Base-by-base conservation (phyloP, 2,797 vertebrate genomes). In the Cyclopterus lumpus region DNA sequence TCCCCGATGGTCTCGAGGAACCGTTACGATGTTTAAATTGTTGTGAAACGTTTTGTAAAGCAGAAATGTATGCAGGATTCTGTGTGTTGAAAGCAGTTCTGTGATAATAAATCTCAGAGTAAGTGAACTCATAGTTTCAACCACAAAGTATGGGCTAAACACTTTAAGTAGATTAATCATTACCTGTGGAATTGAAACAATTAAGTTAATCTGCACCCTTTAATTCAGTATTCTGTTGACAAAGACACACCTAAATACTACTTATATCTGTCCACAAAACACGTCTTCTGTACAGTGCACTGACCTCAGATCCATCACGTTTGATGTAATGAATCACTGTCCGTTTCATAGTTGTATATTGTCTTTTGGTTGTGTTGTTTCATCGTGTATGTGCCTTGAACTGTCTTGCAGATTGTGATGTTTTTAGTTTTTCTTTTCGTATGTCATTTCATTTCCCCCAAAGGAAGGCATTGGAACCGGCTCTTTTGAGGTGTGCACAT, bases 301-400 rank as follows among this genome's bases (percentile, higher is more conserved):
- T 78, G 82, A 77, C 75, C 57, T 83, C 79, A 80, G 38, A 55
- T 15, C 62, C 38, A 40, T 53, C 36, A 69, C 32, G 46, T 79
- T 60, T 71, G 60, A 80, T 84, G 62, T 84, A 77, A 86, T 71
- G 66, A 77, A 81, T 79, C 70, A 66, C 62, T 72, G 46, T 48
- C 80, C 8, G 20, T 77, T 42, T 79, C 40, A 74, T 49, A 36
- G 53, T 51, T 83, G 64, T 53, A 49, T 59, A 46, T 55, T 14
- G 42, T 65, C 20, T 7, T 77, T 65, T 53, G 5, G n/a, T 72
- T 64, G 10, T 44, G 2, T 36, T 71, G 20, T 46, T 46, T 49
- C 1, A 6, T 64, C 38, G 24, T 80, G 61, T 66, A 44, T 60
- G 32, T 73, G 34, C 9, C 5, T 42, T 64, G 24, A 71, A 55